Percentiles rank a stretch among this genome's conserved stretches.
phyloP scores from a whole-genome alignment of 2,888 invertebrate genomes.

The Oxycera nigricornis region DNA sequence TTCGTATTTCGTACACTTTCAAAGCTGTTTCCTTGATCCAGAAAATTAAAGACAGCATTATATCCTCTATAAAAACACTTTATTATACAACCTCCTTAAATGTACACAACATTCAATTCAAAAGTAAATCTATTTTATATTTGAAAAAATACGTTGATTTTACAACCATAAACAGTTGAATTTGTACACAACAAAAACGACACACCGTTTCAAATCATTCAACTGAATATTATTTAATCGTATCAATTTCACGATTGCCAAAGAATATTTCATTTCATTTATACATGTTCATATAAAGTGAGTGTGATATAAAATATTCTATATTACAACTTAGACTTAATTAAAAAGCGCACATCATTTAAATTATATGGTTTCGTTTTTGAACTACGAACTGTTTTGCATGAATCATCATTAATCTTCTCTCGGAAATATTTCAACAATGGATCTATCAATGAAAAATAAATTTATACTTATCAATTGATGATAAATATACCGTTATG shows the following conservation, averaged over 20 bases:
- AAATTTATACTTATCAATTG: neutral
- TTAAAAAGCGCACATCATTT: too few relatives aligned
- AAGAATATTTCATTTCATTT: neutral
- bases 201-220: neutral
- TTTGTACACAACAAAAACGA: neutral
- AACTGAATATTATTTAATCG: neutral
- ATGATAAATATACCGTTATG: neutral
- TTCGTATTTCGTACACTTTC: too few relatives aligned
- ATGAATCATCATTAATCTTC: neutral
- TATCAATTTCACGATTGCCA: neutral
- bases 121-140: neutral
- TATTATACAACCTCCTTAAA: constrained; percentile 26
- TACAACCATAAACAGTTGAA: constrained; percentile 28
- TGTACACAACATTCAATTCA: neutral
- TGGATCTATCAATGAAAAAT: neutral
- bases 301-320: neutral
- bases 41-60: neutral
- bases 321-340: too few relatives aligned
- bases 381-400: neutral
- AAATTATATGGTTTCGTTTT: too few relatives aligned
- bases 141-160: neutral
- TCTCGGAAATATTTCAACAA: neutral
- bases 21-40: too few relatives aligned
- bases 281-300: neutral
- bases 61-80: constrained; percentile 24